These are phyloP conservation scores for Mugil cephalus DNA, from an alignment of 2,113 vertebrate species.

Conservation along the genomic window DNA sequence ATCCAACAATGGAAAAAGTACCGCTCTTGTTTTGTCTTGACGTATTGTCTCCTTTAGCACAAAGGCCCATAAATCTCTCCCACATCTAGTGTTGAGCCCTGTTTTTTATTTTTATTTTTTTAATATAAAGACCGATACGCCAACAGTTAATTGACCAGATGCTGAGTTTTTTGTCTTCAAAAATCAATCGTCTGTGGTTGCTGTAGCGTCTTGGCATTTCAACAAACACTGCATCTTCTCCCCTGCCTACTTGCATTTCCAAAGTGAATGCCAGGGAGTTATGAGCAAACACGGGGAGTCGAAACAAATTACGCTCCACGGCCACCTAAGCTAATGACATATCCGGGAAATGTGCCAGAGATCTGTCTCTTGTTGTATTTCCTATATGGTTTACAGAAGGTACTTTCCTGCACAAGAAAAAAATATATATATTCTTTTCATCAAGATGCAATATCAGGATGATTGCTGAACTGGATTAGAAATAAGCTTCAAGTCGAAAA, in stretches of 20 bases:
- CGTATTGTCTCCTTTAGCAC: neutral
- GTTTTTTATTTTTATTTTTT: too few relatives aligned
- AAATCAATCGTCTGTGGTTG: conserved; percentile 13
- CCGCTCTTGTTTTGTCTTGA: too few relatives aligned
- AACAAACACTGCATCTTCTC: neutral
- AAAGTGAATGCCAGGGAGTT: conserved; percentile 10
- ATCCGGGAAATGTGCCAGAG: conserved; percentile 29
- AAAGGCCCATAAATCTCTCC: too few relatives aligned
- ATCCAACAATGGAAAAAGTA: too few relatives aligned
- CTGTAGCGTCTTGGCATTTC: conserved; percentile 26
- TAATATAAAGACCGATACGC: neutral
- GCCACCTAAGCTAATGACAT: conserved; percentile 14
- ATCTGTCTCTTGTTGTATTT: neutral
- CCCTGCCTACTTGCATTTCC: conserved; percentile 14
- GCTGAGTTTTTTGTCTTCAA: conserved; percentile 5
- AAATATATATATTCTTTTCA: too few relatives aligned
- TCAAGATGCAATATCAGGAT: too few relatives aligned
- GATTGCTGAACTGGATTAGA: too few relatives aligned
- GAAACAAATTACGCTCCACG: conserved; percentile 14
- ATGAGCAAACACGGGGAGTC: conserved; percentile 17
- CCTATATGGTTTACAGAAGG: neutral
- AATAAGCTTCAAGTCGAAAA: too few relatives aligned
- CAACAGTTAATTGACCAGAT: conserved; percentile 12
- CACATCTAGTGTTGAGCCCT: neutral
- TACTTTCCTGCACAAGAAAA: too few relatives aligned